Conservation (phyloP, 1,140 invertebrate species). For the Formica exsecta region DNA sequence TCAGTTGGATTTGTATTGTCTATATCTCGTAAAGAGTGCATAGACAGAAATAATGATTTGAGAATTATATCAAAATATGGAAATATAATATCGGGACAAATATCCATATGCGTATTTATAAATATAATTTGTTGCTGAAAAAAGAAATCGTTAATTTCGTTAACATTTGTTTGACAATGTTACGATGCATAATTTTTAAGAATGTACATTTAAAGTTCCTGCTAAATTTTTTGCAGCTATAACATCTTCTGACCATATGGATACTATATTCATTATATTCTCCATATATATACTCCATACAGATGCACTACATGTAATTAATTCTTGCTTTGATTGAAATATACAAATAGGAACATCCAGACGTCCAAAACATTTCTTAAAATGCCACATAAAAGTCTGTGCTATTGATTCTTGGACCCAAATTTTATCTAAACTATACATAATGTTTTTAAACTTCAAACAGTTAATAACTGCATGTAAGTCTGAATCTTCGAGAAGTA, state of each 20-base stretch:
- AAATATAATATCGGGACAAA: background rate
- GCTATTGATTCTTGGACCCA: background rate
- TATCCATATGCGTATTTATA: background rate
- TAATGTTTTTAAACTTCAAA: background rate
- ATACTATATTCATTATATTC: background rate
- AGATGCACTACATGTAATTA: background rate
- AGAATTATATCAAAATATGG: background rate
- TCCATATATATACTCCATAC: background rate
- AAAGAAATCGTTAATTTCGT: background rate
- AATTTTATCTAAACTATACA: background rate
- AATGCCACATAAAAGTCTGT: background rate
- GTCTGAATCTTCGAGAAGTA: slow-evolving; percentile 23
- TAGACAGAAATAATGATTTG: background rate
- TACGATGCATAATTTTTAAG: background rate
- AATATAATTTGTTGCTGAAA: slow-evolving; percentile 5
- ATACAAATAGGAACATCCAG: background rate
- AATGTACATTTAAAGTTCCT: slow-evolving; percentile 19
- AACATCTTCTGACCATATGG: slow-evolving; percentile 33
- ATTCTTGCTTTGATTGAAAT: slow-evolving; percentile 24
- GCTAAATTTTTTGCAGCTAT: slow-evolving; percentile 22
- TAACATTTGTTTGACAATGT: background rate
- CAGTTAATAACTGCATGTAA: slow-evolving; percentile 2
- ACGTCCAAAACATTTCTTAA: background rate
- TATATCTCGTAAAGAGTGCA: background rate
- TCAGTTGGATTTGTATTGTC: background rate